phyloP scores from a whole-genome alignment of 2,888 invertebrate genomes.

The Eupsilia transversa region DNA sequence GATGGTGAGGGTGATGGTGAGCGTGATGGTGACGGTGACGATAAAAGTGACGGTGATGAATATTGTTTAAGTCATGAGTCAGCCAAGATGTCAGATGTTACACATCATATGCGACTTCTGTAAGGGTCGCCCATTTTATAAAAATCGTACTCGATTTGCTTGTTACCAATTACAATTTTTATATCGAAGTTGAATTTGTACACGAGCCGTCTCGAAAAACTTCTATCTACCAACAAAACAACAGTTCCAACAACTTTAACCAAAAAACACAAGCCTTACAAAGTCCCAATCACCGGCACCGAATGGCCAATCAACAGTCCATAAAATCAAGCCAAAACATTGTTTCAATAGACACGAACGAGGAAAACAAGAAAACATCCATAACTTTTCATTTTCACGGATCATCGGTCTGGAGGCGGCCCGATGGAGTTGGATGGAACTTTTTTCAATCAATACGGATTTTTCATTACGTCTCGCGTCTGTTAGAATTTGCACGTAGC shows the following conservation, averaged over 20 bases:
- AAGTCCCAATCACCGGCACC: neutral
- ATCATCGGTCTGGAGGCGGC: conserved; percentile 7
- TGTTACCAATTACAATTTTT: neutral
- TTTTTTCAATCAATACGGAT: conserved; percentile 60
- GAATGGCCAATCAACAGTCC: conserved; percentile 16
- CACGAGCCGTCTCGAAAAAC: neutral
- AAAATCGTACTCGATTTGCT: neutral
- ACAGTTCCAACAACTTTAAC: neutral
- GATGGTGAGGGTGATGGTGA: too few species aligned
- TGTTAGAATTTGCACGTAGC: conserved; percentile 35
- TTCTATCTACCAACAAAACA: neutral
- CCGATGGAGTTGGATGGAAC: conserved; percentile 36
- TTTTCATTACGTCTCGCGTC: conserved; percentile 55
- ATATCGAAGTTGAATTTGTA: neutral
- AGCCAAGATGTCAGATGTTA: too few species aligned
- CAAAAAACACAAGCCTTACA: neutral
- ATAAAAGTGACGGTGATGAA: too few species aligned
- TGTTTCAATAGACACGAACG: conserved; percentile 22
- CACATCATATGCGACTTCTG: too few species aligned
- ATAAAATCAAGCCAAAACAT: conserved; percentile 38
- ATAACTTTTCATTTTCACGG: conserved; percentile 63
- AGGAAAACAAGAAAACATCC: conserved; percentile 36
- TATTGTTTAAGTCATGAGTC: too few species aligned
- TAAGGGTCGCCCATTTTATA: too few species aligned
- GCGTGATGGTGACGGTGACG: too few species aligned